Percentiles rank a stretch among this genome's conserved stretches.
Conservation (phyloP, 2,888 invertebrate species). For the Ariolimax columbianus region DNA sequence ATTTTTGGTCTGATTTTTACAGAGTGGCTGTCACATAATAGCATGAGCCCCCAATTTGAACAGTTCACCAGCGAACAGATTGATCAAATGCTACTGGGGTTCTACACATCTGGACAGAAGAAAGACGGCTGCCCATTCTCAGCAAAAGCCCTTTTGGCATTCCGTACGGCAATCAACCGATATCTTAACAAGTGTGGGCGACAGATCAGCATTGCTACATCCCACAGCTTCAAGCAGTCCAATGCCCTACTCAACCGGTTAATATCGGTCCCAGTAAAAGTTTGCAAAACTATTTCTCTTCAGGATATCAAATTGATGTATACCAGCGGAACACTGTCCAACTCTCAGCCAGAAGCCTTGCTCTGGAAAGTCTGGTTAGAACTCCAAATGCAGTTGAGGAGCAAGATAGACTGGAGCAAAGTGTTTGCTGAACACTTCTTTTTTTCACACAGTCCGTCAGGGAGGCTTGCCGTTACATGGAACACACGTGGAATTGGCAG, state of each 20-base stretch:
- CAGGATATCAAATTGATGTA: constrained; percentile 46
- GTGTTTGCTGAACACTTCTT: constrained; percentile 43
- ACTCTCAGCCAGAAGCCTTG: constrained; percentile 45
- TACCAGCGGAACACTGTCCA: constrained; percentile 34
- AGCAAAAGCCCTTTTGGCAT: constrained; percentile 46
- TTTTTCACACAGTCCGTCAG: constrained; percentile 39
- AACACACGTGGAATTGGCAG: constrained; percentile 34
- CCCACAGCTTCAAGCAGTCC: constrained; percentile 45
- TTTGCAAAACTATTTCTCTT: constrained; percentile 21
- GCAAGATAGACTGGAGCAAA: constrained; percentile 45
- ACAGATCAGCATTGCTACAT: constrained; percentile 38
- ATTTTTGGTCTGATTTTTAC: neutral
- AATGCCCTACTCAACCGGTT: constrained; percentile 37
- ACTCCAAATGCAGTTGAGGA: constrained; percentile 51
- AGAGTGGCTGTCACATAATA: constrained; percentile 40
- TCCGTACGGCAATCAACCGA: constrained; percentile 46
- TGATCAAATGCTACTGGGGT: constrained; percentile 37
- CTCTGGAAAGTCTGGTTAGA: constrained; percentile 56
- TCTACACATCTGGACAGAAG: constrained; percentile 48
- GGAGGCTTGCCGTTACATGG: constrained; percentile 43
- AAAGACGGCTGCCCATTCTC: constrained; percentile 48
- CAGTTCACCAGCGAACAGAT: constrained; percentile 35
- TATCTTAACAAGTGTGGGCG: constrained; percentile 26
- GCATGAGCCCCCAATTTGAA: constrained; percentile 43
- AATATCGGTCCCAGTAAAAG: constrained; percentile 19